These are phyloP conservation scores for Harmothoe impar DNA, from an alignment of 2,888 invertebrate species.

Conservation along the genomic window DNA sequence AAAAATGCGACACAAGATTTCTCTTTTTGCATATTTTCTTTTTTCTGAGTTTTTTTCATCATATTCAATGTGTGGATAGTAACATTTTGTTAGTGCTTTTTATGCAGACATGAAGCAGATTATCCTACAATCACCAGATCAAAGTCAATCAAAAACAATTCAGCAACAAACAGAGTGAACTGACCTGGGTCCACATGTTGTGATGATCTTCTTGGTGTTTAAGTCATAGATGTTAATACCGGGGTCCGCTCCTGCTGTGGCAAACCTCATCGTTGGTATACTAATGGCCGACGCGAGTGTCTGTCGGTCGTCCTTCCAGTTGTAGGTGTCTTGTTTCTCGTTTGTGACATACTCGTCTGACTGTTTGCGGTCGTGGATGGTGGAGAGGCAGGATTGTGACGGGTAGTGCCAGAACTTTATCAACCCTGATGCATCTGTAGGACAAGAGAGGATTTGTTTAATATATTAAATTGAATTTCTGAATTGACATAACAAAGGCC, in stretches of 20 bases:
- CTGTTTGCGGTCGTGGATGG: constrained; percentile 77
- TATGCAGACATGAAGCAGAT: too few relatives aligned
- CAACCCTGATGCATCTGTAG: constrained; percentile 81
- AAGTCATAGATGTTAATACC: constrained; percentile 81
- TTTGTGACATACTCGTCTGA: constrained; percentile 71
- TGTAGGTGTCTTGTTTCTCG: constrained; percentile 76
- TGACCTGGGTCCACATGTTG: constrained; percentile 81
- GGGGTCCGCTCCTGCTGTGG: constrained; percentile 80
- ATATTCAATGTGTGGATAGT: too few relatives aligned
- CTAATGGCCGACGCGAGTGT: constrained; percentile 77
- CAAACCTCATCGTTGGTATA: constrained; percentile 75
- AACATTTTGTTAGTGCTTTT: too few relatives aligned
- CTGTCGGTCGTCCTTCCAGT: constrained; percentile 72
- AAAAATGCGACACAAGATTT: too few relatives aligned
- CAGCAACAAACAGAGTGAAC: neutral
- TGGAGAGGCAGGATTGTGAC: constrained; percentile 78
- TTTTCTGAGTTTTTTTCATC: too few relatives aligned
- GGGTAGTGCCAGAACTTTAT: constrained; percentile 83
- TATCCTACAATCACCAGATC: too few relatives aligned
- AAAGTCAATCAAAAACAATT: too few relatives aligned
- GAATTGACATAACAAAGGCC: too few relatives aligned
- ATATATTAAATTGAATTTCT: neutral
- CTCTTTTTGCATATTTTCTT: too few relatives aligned
- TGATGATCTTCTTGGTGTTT: constrained; percentile 76
- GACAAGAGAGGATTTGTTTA: neutral